A percentile compares a stretch with the other conserved stretches of the same genome.
These are phyloP conservation scores for Hypena proboscidalis DNA, from an alignment of 2,888 invertebrate genomes.

Conservation along the genomic window DNA sequence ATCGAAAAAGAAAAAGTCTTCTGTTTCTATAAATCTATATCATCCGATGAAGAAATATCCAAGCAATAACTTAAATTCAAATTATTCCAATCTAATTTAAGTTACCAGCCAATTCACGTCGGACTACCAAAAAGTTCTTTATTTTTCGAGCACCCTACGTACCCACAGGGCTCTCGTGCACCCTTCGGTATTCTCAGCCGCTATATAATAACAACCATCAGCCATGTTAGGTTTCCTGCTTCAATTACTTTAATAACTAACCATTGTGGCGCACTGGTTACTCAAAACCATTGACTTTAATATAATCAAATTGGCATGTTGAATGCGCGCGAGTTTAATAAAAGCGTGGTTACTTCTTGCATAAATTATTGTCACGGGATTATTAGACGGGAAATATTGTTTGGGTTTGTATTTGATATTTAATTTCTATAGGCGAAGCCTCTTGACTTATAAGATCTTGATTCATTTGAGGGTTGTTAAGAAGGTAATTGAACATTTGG, in stretches of 20 bases:
- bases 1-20: too few relatives aligned
- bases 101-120: constrained; percentile 4
- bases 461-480: too few relatives aligned
- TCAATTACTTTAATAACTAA: constrained; percentile 70
- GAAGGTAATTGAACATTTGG: too few relatives aligned
- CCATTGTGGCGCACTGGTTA: constrained; percentile 48
- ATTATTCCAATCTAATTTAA: not conserved
- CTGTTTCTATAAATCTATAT: too few relatives aligned
- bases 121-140: constrained; percentile 20
- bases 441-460: too few relatives aligned
- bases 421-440: too few relatives aligned
- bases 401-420: too few relatives aligned
- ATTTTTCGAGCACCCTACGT: constrained; percentile 30
- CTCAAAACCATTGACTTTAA: constrained; percentile 44
- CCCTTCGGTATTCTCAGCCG: constrained; percentile 31
- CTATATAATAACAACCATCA: constrained; percentile 45
- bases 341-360: constrained; percentile 7
- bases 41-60: too few relatives aligned
- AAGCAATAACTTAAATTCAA: too few relatives aligned
- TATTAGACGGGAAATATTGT: constrained; percentile 1
- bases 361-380: not conserved
- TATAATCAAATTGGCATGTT: constrained; percentile 31
- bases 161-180: constrained; percentile 14
- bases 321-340: constrained; percentile 40
- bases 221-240: constrained; percentile 56